Percentiles rank a stretch among this genome's conserved stretches.
Conservation (phyloP, 2,888 invertebrate genomes). For the Lepas anatifera region DNA sequence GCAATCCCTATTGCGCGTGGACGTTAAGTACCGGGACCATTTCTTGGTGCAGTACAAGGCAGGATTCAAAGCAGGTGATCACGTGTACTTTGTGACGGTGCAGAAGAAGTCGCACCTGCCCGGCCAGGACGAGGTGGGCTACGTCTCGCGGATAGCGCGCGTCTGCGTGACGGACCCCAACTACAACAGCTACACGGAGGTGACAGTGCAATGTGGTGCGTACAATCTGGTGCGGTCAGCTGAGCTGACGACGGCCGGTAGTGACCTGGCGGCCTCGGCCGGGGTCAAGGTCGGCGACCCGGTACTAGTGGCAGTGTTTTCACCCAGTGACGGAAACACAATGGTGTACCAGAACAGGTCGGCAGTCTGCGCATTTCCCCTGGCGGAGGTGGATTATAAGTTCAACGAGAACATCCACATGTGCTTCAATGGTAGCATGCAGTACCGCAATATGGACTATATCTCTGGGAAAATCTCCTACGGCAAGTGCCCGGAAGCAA, state of each 20-base stretch:
- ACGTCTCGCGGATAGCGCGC: conserved; percentile 76
- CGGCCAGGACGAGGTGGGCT: conserved; percentile 77
- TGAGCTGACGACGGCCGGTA: conserved; percentile 71
- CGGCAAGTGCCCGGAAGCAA: conserved; percentile 77
- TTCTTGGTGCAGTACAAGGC: conserved; percentile 92
- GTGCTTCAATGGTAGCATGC: conserved; percentile 91
- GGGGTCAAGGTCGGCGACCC: conserved; percentile 66
- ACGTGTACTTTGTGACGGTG: conserved; percentile 89
- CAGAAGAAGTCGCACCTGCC: conserved; percentile 84
- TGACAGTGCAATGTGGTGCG: conserved; percentile 75
- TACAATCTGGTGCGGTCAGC: conserved; percentile 92
- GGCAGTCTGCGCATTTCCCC: conserved; percentile 83
- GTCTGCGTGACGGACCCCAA: conserved; percentile 90
- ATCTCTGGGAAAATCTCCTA: conserved; percentile 82
- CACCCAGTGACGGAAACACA: conserved; percentile 75
- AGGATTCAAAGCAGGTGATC: conserved; percentile 88
- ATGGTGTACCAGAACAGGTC: conserved; percentile 71
- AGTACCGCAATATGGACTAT: conserved; percentile 81
- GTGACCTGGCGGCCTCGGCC: conserved; percentile 60
- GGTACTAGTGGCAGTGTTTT: conserved; percentile 76
- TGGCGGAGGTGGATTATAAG: conserved; percentile 78
- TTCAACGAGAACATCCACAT: conserved; percentile 95
- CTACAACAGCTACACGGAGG: conserved; percentile 94
- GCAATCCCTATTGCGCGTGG: conserved; percentile 72
- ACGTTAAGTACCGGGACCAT: conserved; percentile 86